A percentile compares a stretch with the other conserved stretches of the same genome.
These are phyloP conservation scores for Melolontha melolontha DNA, from an alignment of 2,888 invertebrate species.

Conservation along the genomic window DNA sequence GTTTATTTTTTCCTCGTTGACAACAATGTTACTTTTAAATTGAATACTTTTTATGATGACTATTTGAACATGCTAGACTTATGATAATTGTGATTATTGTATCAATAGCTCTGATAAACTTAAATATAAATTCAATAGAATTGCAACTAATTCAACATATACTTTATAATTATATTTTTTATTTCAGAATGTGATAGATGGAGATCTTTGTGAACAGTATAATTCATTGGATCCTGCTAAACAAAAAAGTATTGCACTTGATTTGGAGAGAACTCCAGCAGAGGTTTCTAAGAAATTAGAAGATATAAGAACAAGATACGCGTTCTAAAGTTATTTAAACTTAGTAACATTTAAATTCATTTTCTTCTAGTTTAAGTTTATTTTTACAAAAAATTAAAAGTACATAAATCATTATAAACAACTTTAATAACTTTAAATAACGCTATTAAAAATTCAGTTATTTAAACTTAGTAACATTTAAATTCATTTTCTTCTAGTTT, in stretches of 20 bases:
- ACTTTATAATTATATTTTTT: constrained; percentile 47
- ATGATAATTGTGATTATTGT: constrained; percentile 56
- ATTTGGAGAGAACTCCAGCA: constrained; percentile 94
- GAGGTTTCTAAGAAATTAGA: constrained; percentile 99
- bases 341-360: no score
- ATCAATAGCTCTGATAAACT: constrained; percentile 34
- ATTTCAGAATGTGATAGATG: constrained; percentile 95
- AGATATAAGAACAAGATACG: constrained; percentile 98
- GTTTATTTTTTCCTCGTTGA: no score
- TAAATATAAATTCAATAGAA: constrained; percentile 1
- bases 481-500: no score
- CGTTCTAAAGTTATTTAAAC: constrained; percentile 82
- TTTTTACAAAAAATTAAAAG: no score
- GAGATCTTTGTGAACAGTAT: constrained; percentile 99
- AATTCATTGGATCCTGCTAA: constrained; percentile 94
- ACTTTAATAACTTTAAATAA: no score
- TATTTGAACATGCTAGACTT: constrained; percentile 61
- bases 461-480: no score
- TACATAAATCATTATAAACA: no score
- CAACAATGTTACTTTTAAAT: no score
- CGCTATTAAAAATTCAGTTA: no score
- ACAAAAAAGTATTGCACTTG: constrained; percentile 94
- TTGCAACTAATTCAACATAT: not conserved
- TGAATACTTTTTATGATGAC: constrained; percentile 48
- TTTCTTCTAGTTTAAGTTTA: no score